Percentiles rank a stretch among this genome's conserved stretches.
Conservation (phyloP, 2,888 invertebrate species). For the Aporophyla lueneburgensis region DNA sequence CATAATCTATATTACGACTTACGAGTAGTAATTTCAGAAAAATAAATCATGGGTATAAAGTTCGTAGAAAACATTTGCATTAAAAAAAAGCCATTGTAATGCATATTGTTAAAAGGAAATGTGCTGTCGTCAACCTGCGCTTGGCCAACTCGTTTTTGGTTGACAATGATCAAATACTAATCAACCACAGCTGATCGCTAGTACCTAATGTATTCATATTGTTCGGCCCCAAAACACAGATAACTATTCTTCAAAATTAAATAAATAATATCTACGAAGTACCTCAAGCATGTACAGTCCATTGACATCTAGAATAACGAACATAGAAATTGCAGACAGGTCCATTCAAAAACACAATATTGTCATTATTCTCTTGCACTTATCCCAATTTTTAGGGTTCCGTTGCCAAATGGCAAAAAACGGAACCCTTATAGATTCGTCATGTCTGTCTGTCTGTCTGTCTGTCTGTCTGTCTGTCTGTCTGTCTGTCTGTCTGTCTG, state of each 20-base stretch:
- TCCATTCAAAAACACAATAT: too few relatives aligned
- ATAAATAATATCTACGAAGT: neutral
- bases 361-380: too few relatives aligned
- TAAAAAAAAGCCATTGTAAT: neutral
- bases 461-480: too few relatives aligned
- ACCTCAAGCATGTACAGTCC: neutral
- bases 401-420: too few relatives aligned
- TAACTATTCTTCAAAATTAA: neutral
- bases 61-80: neutral
- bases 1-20: neutral
- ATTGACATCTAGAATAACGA: too few relatives aligned
- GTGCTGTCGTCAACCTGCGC: neutral
- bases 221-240: neutral
- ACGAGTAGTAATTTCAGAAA: conserved; percentile 5
- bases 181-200: neutral
- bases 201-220: neutral
- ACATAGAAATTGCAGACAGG: neutral
- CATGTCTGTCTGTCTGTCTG: too few relatives aligned
- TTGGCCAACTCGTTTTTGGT: neutral
- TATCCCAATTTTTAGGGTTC: too few relatives aligned
- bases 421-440: too few relatives aligned
- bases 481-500: too few relatives aligned
- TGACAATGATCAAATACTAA: neutral
- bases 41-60: neutral
- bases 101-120: conserved; percentile 1